phyloP scores from a whole-genome alignment of 1,140 invertebrate species.

The Adoxophyes honmai region DNA sequence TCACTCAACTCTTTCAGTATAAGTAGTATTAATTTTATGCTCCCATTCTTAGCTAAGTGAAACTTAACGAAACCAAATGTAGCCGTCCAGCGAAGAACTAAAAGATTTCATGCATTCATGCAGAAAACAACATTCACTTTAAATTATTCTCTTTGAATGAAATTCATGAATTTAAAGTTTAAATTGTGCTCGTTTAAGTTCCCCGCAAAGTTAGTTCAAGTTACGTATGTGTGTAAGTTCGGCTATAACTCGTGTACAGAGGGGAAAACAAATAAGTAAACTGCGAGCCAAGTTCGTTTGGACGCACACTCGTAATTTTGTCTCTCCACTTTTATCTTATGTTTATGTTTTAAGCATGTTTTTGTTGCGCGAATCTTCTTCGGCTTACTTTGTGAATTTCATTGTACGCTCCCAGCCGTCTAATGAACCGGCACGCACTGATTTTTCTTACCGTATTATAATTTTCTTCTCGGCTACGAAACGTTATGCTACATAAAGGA shows the following conservation, averaged over 20 bases:
- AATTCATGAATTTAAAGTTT: conserved; percentile 28
- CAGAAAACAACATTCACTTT: background rate
- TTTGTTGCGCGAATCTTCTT: conserved; percentile 31
- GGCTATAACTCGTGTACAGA: conserved; percentile 19
- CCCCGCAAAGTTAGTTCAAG: conserved; percentile 15
- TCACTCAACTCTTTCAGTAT: no score
- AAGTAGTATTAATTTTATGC: no score
- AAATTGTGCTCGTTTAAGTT: conserved; percentile 35
- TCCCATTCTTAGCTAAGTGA: no score
- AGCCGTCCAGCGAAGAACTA: background rate
- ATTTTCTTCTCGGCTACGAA: no score
- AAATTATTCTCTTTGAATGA: conserved; percentile 14
- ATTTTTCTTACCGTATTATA: no score
- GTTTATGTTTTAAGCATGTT: no score
- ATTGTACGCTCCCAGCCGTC: background rate
- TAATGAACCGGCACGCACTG: background rate
- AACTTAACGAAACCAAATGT: no score
- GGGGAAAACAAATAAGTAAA: conserved; percentile 30
- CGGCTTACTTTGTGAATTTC: conserved; percentile 39
- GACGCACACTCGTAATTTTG: conserved; percentile 32
- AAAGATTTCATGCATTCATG: background rate
- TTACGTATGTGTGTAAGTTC: conserved; percentile 18
- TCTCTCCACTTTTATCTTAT: conserved; percentile 37
- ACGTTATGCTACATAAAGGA: no score
- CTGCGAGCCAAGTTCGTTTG: conserved; percentile 26